Evolutionary conservation across 1,140 invertebrate species (phyloP).

Genomic region (Trachymyrmex septentrionalis): DNA sequence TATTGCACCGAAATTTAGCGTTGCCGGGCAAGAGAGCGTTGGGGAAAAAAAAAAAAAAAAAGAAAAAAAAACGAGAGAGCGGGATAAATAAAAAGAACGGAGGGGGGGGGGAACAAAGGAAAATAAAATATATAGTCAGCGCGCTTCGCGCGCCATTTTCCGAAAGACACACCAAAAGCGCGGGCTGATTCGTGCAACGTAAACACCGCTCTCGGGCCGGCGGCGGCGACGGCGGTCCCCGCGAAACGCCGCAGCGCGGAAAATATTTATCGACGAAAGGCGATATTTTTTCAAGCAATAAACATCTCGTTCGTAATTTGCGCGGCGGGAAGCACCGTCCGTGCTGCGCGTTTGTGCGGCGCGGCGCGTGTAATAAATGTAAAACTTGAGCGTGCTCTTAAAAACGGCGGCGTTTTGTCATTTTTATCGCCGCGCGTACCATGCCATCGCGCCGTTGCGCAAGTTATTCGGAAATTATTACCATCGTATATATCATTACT

Average conservation of each 20-base stretch:
- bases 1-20: constrained; percentile 59
- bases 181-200: constrained; percentile 28
- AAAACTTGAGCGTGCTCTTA: constrained; percentile 37
- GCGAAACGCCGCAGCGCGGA: background rate
- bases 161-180: constrained; percentile 34
- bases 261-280: constrained; percentile 35
- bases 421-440: constrained; percentile 40
- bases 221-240: no score
- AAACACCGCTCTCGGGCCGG: constrained; percentile 11
- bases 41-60: background rate
- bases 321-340: no score
- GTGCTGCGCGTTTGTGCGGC: background rate
- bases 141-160: constrained; percentile 10
- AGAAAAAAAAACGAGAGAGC: no score
- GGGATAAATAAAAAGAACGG: background rate
- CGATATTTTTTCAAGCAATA: constrained; percentile 36
- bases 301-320: constrained; percentile 23
- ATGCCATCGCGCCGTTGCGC: background rate
- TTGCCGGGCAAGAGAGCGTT: background rate
- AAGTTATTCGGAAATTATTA: constrained; percentile 56
- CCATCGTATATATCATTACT: constrained; percentile 51
- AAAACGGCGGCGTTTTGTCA: constrained; percentile 42
- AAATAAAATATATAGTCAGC: constrained; percentile 24
- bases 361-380: constrained; percentile 40
- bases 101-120: constrained; percentile 8